A percentile compares a stretch with the other conserved stretches of the same genome.
Conservation (phyloP, 2,113 vertebrate genomes). For the Condylura cristata region DNA sequence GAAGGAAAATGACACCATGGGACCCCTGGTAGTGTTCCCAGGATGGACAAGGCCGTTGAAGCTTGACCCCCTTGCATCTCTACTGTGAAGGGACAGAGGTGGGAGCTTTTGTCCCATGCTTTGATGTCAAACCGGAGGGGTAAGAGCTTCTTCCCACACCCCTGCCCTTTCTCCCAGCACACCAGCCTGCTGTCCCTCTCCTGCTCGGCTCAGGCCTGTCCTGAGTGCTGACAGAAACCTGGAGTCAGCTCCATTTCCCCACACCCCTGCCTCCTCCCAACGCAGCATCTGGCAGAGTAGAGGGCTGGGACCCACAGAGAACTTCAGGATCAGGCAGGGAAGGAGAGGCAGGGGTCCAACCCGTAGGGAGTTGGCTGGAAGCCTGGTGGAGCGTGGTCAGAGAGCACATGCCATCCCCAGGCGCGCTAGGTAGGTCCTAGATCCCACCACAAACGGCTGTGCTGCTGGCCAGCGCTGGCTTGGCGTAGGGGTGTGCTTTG, state of each 20-base stretch:
- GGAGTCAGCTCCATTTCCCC: background rate
- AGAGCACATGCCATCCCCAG: background rate
- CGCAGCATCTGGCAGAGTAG: accelerated
- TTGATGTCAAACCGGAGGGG: background rate
- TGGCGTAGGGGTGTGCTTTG: too few relatives aligned
- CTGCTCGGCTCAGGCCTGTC: background rate
- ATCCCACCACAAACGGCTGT: background rate
- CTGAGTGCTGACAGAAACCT: background rate
- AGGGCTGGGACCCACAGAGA: background rate
- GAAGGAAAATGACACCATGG: background rate
- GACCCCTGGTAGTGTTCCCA: background rate
- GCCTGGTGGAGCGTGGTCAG: background rate
- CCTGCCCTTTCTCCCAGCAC: background rate
- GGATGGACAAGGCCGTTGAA: background rate
- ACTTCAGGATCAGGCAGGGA: background rate
- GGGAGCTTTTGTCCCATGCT: background rate
- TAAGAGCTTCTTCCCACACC: background rate
- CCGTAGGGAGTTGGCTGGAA: accelerated
- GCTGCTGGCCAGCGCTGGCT: background rate
- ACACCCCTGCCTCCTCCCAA: too few relatives aligned
- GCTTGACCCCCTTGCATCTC: background rate
- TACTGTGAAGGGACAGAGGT: background rate
- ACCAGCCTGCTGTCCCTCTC: background rate
- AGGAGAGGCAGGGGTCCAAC: background rate
- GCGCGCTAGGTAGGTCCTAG: too few relatives aligned